Percentiles rank a stretch among this genome's conserved stretches.
These are phyloP conservation scores for Atta cephalotes DNA, from an alignment of 1,140 invertebrate species.

Conservation along the genomic window DNA sequence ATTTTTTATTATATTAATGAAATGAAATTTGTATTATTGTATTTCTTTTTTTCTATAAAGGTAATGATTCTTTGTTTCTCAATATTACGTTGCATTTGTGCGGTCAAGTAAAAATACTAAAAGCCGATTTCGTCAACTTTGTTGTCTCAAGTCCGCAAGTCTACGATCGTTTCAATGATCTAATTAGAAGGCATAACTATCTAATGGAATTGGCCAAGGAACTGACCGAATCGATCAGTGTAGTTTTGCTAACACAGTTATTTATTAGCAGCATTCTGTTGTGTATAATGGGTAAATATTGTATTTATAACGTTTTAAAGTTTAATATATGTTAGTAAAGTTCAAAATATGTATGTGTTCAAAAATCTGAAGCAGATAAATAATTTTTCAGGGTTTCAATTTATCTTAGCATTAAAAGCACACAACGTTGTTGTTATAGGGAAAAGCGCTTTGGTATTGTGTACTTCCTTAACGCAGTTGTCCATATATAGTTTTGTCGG, in stretches of 20 bases:
- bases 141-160: not conserved
- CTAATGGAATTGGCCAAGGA: slow-evolving; percentile 30
- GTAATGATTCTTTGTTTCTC: slow-evolving; percentile 63
- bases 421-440: slow-evolving; percentile 4
- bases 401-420: slow-evolving; percentile 55
- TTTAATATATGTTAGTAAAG: too few species aligned
- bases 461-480: slow-evolving; percentile 35
- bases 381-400: slow-evolving; percentile 64
- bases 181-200: slow-evolving; percentile 36
- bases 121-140: slow-evolving; percentile 10
- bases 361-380: not conserved
- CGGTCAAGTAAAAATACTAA: slow-evolving; percentile 62
- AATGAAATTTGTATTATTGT: not conserved
- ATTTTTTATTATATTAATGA: not conserved
- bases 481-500: slow-evolving; percentile 62
- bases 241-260: slow-evolving; percentile 46
- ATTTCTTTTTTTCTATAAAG: slow-evolving; percentile 35
- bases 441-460: slow-evolving; percentile 29
- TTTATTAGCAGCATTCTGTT: slow-evolving; percentile 60
- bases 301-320: not conserved
- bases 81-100: slow-evolving; percentile 64
- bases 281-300: slow-evolving; percentile 58
- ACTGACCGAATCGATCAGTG: slow-evolving; percentile 37
- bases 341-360: not conserved
- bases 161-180: not conserved